Conservation (phyloP, 2,797 vertebrate species). For the Tokudaia muenninki region DNA sequence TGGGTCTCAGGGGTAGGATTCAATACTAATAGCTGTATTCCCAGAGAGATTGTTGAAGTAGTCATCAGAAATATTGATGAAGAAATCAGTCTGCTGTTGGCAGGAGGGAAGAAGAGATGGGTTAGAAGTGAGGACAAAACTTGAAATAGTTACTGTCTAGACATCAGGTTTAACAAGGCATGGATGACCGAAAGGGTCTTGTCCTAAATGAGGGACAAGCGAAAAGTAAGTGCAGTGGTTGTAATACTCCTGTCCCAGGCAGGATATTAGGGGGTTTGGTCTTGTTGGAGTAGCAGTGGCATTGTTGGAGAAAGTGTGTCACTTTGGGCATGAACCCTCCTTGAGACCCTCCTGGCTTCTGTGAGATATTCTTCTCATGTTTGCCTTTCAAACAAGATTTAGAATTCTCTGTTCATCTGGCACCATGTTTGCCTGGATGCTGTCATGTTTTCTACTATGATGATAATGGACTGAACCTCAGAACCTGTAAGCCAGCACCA, state of each 20-base stretch:
- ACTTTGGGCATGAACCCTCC: not conserved
- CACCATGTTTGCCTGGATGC: not conserved
- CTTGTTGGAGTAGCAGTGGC: not conserved
- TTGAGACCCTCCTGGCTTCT: not conserved
- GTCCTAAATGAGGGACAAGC: not conserved
- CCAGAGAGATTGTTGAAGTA: not conserved
- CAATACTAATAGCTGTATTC: not conserved
- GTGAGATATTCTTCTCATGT: not conserved
- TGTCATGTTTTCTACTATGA: not conserved
- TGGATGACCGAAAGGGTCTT: not conserved
- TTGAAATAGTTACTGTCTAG: not conserved
- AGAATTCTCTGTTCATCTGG: not conserved
- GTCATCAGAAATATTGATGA: not conserved
- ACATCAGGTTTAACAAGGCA: not conserved
- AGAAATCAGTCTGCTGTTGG: not conserved
- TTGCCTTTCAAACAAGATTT: not conserved
- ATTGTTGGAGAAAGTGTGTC: not conserved
- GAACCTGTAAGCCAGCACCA: not conserved
- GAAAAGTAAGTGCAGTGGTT: not conserved
- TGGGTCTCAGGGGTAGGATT: no score
- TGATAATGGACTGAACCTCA: not conserved
- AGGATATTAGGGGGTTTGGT: not conserved
- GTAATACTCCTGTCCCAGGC: not conserved
- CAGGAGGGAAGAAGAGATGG: not conserved
- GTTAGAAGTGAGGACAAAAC: not conserved